Conservation (phyloP, 2,113 vertebrate species). For the Sterna hirundo region DNA sequence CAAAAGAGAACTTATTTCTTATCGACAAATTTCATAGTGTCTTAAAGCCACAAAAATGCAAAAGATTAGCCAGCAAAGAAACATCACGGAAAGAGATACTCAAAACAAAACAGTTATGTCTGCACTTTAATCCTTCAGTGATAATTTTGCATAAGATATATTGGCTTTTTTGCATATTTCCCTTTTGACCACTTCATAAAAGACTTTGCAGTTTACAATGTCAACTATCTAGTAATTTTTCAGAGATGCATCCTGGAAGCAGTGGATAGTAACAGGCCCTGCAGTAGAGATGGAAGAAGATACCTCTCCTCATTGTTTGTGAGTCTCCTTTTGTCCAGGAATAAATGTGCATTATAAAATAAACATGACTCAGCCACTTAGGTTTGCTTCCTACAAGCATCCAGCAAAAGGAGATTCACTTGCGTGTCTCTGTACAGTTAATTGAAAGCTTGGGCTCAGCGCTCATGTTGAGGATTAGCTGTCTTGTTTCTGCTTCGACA, state of each 20-base stretch:
- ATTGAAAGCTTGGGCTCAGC: neutral
- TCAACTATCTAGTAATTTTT: neutral
- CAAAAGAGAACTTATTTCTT: conserved; percentile 46
- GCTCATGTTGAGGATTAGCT: neutral
- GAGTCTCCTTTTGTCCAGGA: neutral
- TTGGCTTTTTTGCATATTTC: conserved; percentile 18
- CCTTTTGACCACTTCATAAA: conserved; percentile 24
- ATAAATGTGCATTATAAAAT: neutral
- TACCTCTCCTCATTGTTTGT: neutral
- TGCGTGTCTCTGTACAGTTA: neutral
- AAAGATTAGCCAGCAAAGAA: conserved; percentile 53
- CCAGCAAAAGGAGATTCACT: neutral
- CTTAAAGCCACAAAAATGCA: conserved; percentile 61
- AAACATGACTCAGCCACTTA: neutral
- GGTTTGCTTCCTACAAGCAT: neutral
- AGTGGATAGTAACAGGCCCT: neutral
- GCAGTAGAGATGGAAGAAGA: neutral
- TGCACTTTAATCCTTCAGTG: conserved; percentile 41
- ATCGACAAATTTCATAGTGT: conserved; percentile 32
- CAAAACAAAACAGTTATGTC: conserved; percentile 41
- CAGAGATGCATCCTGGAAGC: neutral
- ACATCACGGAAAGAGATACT: conserved; percentile 19
- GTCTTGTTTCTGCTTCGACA: neutral
- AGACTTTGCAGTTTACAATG: neutral
- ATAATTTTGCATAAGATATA: conserved; percentile 4